Base-by-base conservation (phyloP, 2,797 vertebrate genomes). In the Aldrovandia affinis region DNA sequence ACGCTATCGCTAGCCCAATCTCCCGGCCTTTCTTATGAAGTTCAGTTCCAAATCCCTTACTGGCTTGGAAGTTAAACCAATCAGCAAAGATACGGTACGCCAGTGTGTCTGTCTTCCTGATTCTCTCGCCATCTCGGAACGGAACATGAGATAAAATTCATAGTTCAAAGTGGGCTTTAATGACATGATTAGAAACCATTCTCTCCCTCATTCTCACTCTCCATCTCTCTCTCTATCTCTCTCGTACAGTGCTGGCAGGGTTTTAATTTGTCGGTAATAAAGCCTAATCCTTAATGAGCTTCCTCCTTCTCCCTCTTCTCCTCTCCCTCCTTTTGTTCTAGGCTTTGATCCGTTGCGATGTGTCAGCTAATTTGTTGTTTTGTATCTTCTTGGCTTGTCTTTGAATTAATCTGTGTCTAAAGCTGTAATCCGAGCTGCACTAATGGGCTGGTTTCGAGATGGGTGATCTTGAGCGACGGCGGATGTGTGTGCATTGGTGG, bases 131-230 rank as follows among this genome's bases (percentile, higher is more conserved):
- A 83, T 82, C 91, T 82, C 91, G 87, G 87, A 91, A 90, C 91
- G 86, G 89, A 89, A 88, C 88, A 86, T 90, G 90, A 92, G 92
- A 92, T 93, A 89, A 92, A 93, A 94, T 93, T 92, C 91, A 91
- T 92, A 91, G 93, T 93, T 93, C 90, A 92, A 92, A 93, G 89
- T 91, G 86, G 65, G 80, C 90, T 93, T 94, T 94, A 94, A 94
- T 94, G 92, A 94, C 91, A 92, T 93, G 91, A 95, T 95, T 95
- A 95, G 93, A 94, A 68, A 94, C 91, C 33, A 22, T 36, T 54
- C 25, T 55, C 61, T 52, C 50, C 42, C 50, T 54, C 42, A 70
- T 78, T 18, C 28, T 25, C 12, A 81, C 89, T 89, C 86, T 88
- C 83, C 50, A 2, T 44, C 42, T 36, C 81, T 75, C 65, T 36